These are phyloP conservation scores for Myioborus miniatus DNA, from an alignment of 2,797 vertebrate genomes.

Conservation along the genomic window DNA sequence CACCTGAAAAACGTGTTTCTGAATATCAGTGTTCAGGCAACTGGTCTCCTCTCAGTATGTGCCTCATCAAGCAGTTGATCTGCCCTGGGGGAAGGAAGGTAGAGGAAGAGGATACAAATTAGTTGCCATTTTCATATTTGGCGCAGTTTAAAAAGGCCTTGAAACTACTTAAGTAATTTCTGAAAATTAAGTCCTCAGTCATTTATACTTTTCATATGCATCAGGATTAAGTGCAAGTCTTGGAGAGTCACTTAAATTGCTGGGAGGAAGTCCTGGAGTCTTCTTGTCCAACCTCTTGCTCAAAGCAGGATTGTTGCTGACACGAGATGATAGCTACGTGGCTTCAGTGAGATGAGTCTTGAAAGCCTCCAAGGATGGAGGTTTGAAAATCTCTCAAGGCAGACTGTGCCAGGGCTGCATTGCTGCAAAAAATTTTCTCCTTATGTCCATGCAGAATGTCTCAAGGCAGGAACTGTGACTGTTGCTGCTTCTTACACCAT, in stretches of 20 bases:
- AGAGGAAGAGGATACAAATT: not conserved
- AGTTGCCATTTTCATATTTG: not conserved
- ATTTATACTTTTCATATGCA: not conserved
- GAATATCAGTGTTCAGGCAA: not conserved
- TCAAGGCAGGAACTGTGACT: not conserved
- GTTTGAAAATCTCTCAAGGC: not conserved
- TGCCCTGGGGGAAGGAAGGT: not conserved
- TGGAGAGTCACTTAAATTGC: not conserved
- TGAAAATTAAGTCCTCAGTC: not conserved
- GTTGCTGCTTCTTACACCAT: not conserved
- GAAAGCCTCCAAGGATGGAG: not conserved
- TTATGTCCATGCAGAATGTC: not conserved
- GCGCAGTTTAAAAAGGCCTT: not conserved
- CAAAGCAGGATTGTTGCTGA: not conserved
- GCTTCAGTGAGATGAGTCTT: not conserved
- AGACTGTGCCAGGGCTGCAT: not conserved
- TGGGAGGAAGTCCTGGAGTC: not conserved
- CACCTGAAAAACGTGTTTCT: not conserved
- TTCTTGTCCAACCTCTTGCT: not conserved
- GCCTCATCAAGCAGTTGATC: not conserved
- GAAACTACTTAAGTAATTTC: not conserved
- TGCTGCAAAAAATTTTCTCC: not conserved
- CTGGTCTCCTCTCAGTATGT: not conserved
- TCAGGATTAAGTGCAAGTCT: not conserved
- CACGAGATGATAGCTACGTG: rapidly evolving